Evolutionary conservation across 2,888 invertebrate genomes (phyloP).

Genomic region (Drosophila monieri): DNA sequence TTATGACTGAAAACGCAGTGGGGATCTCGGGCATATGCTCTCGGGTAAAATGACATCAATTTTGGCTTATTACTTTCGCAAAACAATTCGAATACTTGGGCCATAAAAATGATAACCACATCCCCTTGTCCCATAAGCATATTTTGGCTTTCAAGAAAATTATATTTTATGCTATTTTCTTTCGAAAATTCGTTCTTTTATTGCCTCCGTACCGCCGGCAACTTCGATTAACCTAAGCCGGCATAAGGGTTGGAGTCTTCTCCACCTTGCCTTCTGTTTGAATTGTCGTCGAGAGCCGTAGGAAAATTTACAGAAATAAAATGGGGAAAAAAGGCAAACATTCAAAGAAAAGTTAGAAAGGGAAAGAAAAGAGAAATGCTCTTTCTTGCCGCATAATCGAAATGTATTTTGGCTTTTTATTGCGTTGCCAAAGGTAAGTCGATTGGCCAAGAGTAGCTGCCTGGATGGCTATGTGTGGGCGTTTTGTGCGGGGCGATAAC

Average conservation of each 20-base stretch:
- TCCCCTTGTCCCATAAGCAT: conserved; percentile 41
- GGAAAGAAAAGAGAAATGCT: conserved; percentile 35
- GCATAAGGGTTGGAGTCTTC: conserved; percentile 19
- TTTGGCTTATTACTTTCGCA: conserved; percentile 25
- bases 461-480: conserved; percentile 13
- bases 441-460: conserved; percentile 8
- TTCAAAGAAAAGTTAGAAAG: conserved; percentile 13
- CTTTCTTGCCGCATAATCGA: conserved; percentile 67
- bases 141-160: conserved; percentile 63
- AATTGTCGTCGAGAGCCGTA: conserved; percentile 68
- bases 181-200: conserved; percentile 53
- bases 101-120: conserved; percentile 37
- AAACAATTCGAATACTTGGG: conserved; percentile 40
- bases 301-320: conserved; percentile 50
- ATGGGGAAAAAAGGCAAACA: conserved; percentile 43
- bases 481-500: conserved; percentile 58
- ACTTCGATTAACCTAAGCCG: conserved; percentile 72
- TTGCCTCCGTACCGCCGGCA: conserved; percentile 48
- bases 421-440: conserved; percentile 60
- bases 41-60: conserved; percentile 39
- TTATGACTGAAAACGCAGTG: conserved; percentile 14
- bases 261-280: conserved; percentile 19
- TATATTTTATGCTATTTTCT: conserved; percentile 64
- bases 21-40: conserved; percentile 30
- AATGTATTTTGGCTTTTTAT: conserved; percentile 75